Base-by-base conservation (phyloP, 1,140 invertebrate species). In the Vanessa tameamea region DNA sequence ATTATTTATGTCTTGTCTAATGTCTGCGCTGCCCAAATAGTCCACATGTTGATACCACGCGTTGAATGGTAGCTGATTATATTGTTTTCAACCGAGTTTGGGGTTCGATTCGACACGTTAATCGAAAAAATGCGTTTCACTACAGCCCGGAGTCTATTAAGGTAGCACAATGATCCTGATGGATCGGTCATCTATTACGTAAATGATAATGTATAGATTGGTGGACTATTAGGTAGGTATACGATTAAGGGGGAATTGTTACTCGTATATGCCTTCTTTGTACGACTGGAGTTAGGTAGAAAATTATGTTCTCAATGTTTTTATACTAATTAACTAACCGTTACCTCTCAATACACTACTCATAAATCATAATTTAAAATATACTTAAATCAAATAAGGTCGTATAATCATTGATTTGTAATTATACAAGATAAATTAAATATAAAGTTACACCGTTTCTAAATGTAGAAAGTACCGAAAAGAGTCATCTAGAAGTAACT, bases 61-160 rank as follows among this genome's bases (percentile, higher is more conserved):
- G 71, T 72, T 89, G 81, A 92, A 91, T 92, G 81, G 89, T 88
- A 86, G 85, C 89, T 92, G 89, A 92, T 92, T 92, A 90, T 90
- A 91, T 91, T 92, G 90, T 92, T 87, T 92, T 83, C 78, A 78
- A 80, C 64, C 78, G 79, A 69, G 79, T 87, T 86, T 82, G 77
- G 84, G 82, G n/a, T 78, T 53, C 80, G 82, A 87, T 90, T 90
- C 87, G 86, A 85, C 79, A 83, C 86, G 87, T 88, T 89, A 87
- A 91, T 90, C 85, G 84, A 86, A 87, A 88, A 92, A 86, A 78
- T 84, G 85, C 83, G 80, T 81, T 82, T 90, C 88, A 87, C 87
- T 76, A 75, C 81, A 85, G 84, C 64, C 80, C 57, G 80, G 80
- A 76, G 76, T 85, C 86, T 91, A 89, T 91, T 89, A 86, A 82